Conservation (phyloP, 2,113 vertebrate genomes). For the Lanius ludovicianus region DNA sequence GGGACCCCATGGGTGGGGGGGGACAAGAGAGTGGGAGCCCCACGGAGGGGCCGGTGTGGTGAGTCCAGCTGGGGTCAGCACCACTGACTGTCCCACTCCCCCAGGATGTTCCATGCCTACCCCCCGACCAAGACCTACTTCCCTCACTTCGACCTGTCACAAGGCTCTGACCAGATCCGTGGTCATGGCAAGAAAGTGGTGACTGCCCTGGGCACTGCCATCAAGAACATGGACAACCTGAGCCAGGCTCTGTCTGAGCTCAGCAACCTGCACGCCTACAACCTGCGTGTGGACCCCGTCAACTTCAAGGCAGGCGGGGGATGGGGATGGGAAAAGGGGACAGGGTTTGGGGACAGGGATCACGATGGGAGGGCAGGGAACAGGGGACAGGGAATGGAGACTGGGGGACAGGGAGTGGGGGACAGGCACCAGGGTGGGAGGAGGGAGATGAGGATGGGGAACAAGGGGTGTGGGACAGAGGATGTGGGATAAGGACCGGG, state of each 20-base stretch:
- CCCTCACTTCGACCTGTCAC: constrained; percentile 71
- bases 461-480: too few species aligned
- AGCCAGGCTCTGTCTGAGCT: constrained; percentile 60
- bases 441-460: background rate
- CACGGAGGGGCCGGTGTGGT: accelerated
- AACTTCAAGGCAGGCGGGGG: constrained; percentile 81
- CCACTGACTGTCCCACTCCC: background rate
- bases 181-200: constrained; percentile 76
- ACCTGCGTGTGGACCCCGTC: constrained; percentile 83
- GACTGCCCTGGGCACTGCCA: constrained; percentile 35
- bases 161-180: constrained; percentile 57
- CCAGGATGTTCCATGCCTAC: constrained; percentile 65
- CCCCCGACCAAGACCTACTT: constrained; percentile 85
- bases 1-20: background rate
- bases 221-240: constrained; percentile 72
- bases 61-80: accelerated
- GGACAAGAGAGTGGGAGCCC: accelerated
- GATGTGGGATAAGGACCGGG: background rate
- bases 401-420: too few species aligned
- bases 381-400: too few species aligned
- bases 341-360: background rate
- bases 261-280: constrained; percentile 84
- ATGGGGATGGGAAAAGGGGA: background rate
- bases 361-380: accelerated
- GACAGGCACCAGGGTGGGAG: accelerated